Evolutionary conservation across 2,888 invertebrate species (phyloP).

Genomic region (Nemurella pictetii): DNA sequence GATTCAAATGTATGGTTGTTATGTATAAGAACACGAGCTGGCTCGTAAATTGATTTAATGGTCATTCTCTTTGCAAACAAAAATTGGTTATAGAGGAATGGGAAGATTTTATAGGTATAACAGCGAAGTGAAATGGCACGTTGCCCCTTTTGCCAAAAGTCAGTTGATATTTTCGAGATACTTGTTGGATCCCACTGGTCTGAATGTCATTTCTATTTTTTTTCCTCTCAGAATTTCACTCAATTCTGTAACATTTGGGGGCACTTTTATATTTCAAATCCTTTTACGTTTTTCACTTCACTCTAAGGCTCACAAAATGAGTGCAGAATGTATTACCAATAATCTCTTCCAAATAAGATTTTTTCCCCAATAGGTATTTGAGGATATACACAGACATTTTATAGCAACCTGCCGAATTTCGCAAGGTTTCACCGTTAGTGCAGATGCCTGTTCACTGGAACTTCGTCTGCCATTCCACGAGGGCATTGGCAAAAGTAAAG

Average conservation of each 20-base stretch:
- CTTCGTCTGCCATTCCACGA: constrained; percentile 39
- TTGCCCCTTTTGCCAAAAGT: not conserved
- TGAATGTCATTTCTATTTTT: not conserved
- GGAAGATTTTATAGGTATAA: not conserved
- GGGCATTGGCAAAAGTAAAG: constrained; percentile 28
- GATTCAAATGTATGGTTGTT: not conserved
- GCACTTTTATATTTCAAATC: no score
- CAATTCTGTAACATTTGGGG: no score
- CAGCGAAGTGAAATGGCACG: not conserved
- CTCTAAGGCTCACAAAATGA: no score
- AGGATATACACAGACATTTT: constrained; percentile 1
- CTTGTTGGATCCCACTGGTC: not conserved
- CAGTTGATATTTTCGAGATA: not conserved
- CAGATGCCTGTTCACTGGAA: constrained; percentile 38
- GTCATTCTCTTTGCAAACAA: not conserved
- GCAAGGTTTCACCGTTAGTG: constrained; percentile 37
- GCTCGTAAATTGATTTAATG: not conserved
- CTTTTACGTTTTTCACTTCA: no score
- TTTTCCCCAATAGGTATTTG: not conserved
- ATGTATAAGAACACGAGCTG: not conserved
- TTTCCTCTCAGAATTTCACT: not conserved
- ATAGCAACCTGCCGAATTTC: not conserved
- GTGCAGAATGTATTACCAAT: constrained; percentile 4
- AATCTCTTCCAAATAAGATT: not conserved
- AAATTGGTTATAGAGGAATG: not conserved